Evolutionary conservation across 2,113 vertebrate species (phyloP).

Genomic region (Zapus hudsonius): DNA sequence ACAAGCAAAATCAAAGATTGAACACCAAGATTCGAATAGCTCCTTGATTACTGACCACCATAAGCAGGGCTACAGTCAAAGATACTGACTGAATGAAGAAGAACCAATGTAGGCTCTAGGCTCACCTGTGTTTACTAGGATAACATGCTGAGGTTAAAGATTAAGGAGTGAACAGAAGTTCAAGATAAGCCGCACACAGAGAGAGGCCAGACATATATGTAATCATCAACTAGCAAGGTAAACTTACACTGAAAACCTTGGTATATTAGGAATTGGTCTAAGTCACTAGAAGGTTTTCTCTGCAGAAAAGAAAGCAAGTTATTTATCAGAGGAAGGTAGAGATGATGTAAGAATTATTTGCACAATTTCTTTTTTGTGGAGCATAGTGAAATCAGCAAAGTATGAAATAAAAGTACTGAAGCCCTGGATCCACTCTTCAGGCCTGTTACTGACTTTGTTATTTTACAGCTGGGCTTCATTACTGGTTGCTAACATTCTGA

Average conservation of each 20-base stretch:
- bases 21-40: conserved; percentile 27
- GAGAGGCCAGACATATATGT: background rate
- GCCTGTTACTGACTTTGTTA: background rate
- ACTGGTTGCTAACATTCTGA: background rate
- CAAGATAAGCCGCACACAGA: background rate
- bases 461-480: background rate
- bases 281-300: background rate
- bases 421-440: background rate
- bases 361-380: background rate
- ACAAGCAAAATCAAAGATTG: background rate
- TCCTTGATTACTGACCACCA: background rate
- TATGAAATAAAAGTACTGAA: background rate
- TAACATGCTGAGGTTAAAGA: background rate
- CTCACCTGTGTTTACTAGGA: background rate
- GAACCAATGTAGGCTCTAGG: background rate
- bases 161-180: background rate
- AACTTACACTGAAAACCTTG: background rate
- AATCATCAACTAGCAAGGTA: background rate
- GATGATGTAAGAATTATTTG: background rate
- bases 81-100: background rate
- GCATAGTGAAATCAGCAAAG: background rate
- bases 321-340: conserved; percentile 25
- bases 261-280: background rate
- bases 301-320: background rate
- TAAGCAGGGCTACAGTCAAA: background rate